These are phyloP conservation scores for Sitobion miscanthi DNA, from an alignment of 1,140 invertebrate genomes.

Conservation along the genomic window DNA sequence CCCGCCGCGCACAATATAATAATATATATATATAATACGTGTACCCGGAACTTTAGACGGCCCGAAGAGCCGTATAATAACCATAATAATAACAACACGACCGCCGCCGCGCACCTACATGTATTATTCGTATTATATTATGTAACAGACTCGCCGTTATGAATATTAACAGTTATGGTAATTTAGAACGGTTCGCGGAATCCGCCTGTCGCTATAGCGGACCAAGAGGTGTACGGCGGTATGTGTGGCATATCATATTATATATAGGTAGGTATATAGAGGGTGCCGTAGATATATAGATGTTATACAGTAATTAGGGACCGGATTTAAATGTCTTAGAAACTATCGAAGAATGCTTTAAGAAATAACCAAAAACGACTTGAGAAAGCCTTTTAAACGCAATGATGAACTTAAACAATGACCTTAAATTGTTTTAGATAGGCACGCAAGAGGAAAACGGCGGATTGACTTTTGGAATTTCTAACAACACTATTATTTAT, in stretches of 20 bases:
- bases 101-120: background rate
- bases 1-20: background rate
- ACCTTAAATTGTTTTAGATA: background rate
- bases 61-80: background rate
- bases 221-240: background rate
- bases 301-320: background rate
- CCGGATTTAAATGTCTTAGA: background rate
- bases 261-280: background rate
- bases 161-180: conserved; percentile 37
- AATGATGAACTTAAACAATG: background rate
- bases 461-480: background rate
- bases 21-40: background rate
- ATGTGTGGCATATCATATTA: background rate
- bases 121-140: conserved; percentile 8
- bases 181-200: background rate
- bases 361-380: too few relatives aligned
- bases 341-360: background rate
- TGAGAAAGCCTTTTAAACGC: background rate
- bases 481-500: background rate
- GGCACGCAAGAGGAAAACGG: background rate
- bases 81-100: background rate
- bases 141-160: conserved; percentile 24
- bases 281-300: background rate
- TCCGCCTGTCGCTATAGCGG: too few relatives aligned
- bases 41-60: background rate